Percentiles rank a stretch among this genome's conserved stretches.
Conservation (phyloP, 2,797 vertebrate species). For the Sandelia bainsii region DNA sequence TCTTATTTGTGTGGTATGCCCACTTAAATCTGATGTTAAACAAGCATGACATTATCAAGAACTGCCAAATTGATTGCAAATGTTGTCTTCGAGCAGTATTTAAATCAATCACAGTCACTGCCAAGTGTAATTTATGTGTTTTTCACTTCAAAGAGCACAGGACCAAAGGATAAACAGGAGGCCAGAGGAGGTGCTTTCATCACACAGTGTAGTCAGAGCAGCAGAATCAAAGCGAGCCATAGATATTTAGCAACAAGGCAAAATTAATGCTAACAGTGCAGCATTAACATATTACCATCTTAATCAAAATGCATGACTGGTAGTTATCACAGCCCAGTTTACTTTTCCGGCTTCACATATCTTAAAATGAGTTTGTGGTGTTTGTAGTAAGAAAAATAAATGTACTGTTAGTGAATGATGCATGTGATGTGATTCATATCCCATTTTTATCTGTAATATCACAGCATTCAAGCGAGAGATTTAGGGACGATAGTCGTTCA, state of each 20-base stretch:
- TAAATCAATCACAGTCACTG: conserved; percentile 73
- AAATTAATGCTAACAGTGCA: conserved; percentile 84
- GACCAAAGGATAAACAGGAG: conserved; percentile 60
- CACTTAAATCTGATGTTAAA: conserved; percentile 58
- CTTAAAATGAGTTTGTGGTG: conserved; percentile 6
- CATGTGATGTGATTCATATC: conserved; percentile 18
- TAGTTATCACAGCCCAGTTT: conserved; percentile 56
- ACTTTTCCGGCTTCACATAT: conserved; percentile 41
- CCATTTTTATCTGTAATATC: conserved; percentile 27
- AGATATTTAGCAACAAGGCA: conserved; percentile 64
- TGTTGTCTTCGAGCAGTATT: conserved; percentile 73
- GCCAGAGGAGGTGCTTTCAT: conserved; percentile 62
- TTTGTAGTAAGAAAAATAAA: conserved; percentile 4
- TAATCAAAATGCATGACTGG: conserved; percentile 66
- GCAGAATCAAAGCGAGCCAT: conserved; percentile 76
- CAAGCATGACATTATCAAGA: conserved; percentile 73
- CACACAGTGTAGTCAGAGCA: conserved; percentile 40
- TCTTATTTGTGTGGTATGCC: background rate
- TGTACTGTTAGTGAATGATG: background rate
- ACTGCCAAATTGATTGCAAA: conserved; percentile 66
- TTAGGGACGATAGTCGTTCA: conserved; percentile 29
- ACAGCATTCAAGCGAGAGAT: background rate
- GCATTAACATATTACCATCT: conserved; percentile 85
- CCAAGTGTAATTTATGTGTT: conserved; percentile 71
- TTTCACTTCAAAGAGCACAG: conserved; percentile 74